Base-by-base conservation (phyloP, 2,888 invertebrate genomes). In the Seira musarum region DNA sequence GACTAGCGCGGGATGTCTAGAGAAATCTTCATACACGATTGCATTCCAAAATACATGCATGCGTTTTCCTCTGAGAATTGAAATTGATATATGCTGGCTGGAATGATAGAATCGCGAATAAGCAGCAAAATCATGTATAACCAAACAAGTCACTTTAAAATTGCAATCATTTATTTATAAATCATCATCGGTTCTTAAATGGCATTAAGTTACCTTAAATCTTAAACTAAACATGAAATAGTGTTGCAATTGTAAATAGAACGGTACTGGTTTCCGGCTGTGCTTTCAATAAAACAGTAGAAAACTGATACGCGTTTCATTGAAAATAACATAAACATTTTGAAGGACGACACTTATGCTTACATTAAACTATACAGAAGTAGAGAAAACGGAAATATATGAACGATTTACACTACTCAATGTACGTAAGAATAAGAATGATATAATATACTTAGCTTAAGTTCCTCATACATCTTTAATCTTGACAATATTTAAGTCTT, bases 1-100 rank as follows among this genome's bases (percentile, higher is more conserved):
- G 80, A 75, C 75, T 71, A 80, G 71, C 75, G 80, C 80, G 80
- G 80, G 80, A 46, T 75, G 73, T 69, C n/a, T n/a, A n/a, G n/a
- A n/a, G n/a, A n/a, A n/a, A n/a, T n/a, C n/a, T n/a, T n/a, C n/a
- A n/a, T n/a, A n/a, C n/a, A n/a, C n/a, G n/a, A n/a, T n/a, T n/a
- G n/a, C n/a, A n/a, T n/a, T n/a, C n/a, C n/a, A n/a, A n/a, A n/a
- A n/a, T n/a, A n/a, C n/a, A n/a, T n/a, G n/a, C n/a, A n/a, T n/a
- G n/a, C n/a, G n/a, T n/a, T n/a, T n/a, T n/a, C n/a, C n/a, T n/a
- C n/a, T n/a, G n/a, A n/a, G n/a, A n/a, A n/a, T n/a, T n/a, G n/a
- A n/a, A n/a, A n/a, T n/a, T n/a, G n/a, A n/a, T n/a, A n/a, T n/a
- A n/a, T n/a, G n/a, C n/a, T n/a, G n/a, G n/a, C n/a, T n/a, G n/a